Conservation (phyloP, 2,113 vertebrate species). For the Notothenia coriiceps region DNA sequence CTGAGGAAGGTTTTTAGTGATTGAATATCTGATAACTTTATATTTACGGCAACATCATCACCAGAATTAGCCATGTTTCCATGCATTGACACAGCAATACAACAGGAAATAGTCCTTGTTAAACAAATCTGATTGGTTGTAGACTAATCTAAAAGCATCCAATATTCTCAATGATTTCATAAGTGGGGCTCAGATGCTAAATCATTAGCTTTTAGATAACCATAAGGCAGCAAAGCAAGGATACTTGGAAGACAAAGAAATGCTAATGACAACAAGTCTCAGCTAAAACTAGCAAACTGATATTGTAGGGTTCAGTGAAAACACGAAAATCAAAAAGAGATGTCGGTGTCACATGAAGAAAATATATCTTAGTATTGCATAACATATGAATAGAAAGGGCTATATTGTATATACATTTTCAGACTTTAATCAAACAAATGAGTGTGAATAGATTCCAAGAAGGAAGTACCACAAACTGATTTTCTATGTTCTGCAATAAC, state of each 20-base stretch:
- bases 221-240: background rate
- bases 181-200: background rate
- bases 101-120: background rate
- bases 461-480: background rate
- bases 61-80: background rate
- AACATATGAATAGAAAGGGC: background rate
- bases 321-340: background rate
- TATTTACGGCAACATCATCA: background rate
- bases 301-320: no score
- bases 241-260: background rate
- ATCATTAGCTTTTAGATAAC: background rate
- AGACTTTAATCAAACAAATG: no score
- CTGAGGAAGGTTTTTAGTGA: background rate
- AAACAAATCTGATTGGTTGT: background rate
- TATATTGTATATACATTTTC: no score
- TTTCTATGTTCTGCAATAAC: background rate
- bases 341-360: background rate
- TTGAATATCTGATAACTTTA: background rate
- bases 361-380: background rate
- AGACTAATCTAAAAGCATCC: no score
- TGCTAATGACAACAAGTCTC: background rate
- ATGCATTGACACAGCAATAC: background rate
- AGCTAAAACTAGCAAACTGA: no score
- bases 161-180: no score
- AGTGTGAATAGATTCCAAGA: background rate